phyloP scores from a whole-genome alignment of 2,113 vertebrate species.

The Bos indicus region DNA sequence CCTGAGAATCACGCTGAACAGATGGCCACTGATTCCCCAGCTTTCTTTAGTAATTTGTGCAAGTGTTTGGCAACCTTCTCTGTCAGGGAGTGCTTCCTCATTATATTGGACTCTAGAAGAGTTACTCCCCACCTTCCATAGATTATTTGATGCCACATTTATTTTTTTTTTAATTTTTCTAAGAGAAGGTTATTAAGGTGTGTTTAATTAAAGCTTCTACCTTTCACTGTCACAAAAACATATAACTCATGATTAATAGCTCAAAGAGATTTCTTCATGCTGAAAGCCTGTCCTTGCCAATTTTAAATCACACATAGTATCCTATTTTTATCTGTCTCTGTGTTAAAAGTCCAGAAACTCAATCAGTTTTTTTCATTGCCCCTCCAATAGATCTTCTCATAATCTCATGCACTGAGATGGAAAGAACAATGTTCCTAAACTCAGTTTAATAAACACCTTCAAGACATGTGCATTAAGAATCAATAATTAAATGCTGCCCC shows the following conservation, averaged over 20 bases:
- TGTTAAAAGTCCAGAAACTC: conserved; percentile 69
- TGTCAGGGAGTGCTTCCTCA: conserved; percentile 22
- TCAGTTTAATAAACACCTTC: conserved; percentile 50
- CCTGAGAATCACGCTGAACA: conserved; percentile 55
- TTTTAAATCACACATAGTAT: conserved; percentile 61
- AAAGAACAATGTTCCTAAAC: conserved; percentile 51
- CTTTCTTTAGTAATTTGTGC: conserved; percentile 48
- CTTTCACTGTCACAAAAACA: conserved; percentile 53
- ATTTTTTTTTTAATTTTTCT: conserved; percentile 36
- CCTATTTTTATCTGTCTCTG: conserved; percentile 60
- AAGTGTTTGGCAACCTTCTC: conserved; percentile 46
- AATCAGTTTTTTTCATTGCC: conserved; percentile 48
- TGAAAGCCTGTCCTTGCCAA: conserved; percentile 50
- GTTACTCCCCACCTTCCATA: conserved; percentile 3
- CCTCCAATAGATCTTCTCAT: conserved; percentile 34
- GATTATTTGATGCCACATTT: conserved; percentile 37
- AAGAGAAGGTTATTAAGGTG: conserved; percentile 39
- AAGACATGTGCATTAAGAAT: conserved; percentile 34
- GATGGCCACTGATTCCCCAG: conserved; percentile 39
- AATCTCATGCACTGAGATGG: conserved; percentile 52
- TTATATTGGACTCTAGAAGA: conserved; percentile 19
- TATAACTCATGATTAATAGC: conserved; percentile 45
- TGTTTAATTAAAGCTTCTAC: conserved; percentile 67
- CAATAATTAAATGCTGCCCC: conserved; percentile 48
- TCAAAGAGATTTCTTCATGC: conserved; percentile 33